Evolutionary conservation across 2,113 vertebrate genomes (phyloP), one percentile per base, ranked within the genome.

Genomic region (Circaetus gallicus): DNA sequence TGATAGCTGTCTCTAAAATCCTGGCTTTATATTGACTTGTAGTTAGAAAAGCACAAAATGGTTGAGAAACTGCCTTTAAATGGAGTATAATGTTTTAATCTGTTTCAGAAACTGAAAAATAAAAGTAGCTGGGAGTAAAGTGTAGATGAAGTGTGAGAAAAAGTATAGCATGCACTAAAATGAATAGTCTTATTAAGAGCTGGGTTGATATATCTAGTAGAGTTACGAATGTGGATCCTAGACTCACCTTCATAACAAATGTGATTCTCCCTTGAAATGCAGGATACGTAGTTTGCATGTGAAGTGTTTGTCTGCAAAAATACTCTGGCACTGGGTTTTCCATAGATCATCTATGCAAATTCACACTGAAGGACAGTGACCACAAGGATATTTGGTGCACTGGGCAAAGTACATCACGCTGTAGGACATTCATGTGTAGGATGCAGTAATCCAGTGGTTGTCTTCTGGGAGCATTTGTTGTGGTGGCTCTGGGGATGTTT

Each of bases 41-140:
- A 52, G 9, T 32, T 69, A 83, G 53, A 80, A 80, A 56, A 90
- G 52, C 56, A 42, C 43, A 45, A 87, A 76, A 52, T 36, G 21
- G 13, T 63, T 45, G 82, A 89, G n/a, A 47, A 88, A 56, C 32
- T 47, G 10, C 43, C 31, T 91, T 65, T 76, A 79, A 88, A 72
- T 79, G 3, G 42, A 86, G 6, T 52, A 17, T 6, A 42, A 3
- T 61, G 6, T 65, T 95, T 84, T 78, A 11, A 14, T 50, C 42
- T 82, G 28, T 52, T 89, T 22, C 29, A 47, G 42, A 91, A 94
- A 74, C 17, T 26, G 31, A 81, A 94, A 84, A 74, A 63, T 34
- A 34, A 50, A 74, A 15, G 20, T 42, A 32, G 28, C 16, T 89
- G 50, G 36, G 36, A 43, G 69, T 40, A 32, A 80, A 93, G 25